Evolutionary conservation across 2,888 invertebrate genomes (phyloP).

Genomic region (Anticlea derivata): DNA sequence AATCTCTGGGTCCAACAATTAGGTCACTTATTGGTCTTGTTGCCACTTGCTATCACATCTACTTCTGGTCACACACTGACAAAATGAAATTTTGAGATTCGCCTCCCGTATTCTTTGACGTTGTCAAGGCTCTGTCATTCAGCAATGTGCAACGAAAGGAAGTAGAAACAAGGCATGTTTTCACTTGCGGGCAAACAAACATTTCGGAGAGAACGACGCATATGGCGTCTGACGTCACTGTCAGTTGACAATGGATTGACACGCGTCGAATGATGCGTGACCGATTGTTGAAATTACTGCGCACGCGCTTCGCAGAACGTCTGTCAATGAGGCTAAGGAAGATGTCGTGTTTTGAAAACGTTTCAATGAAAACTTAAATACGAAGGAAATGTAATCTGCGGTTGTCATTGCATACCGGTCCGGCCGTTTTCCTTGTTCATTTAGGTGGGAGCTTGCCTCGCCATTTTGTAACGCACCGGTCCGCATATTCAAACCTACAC

Average conservation of each 20-base stretch:
- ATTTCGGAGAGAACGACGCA: slow-evolving; percentile 58
- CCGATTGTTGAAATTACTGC: slow-evolving; percentile 44
- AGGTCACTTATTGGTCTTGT: slow-evolving; percentile 15
- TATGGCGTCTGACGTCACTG: slow-evolving; percentile 49
- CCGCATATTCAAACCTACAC: not conserved
- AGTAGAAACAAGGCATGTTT: slow-evolving; percentile 40
- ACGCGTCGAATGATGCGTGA: slow-evolving; percentile 38
- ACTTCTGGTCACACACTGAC: slow-evolving; percentile 9
- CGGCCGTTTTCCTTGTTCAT: slow-evolving; percentile 19
- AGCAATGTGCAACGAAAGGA: slow-evolving; percentile 20
- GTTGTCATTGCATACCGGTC: slow-evolving; percentile 27
- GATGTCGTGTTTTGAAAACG: slow-evolving; percentile 68
- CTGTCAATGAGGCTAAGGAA: slow-evolving; percentile 54
- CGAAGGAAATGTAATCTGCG: slow-evolving; percentile 26
- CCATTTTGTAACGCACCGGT: slow-evolving; percentile 4
- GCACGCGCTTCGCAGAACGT: slow-evolving; percentile 75
- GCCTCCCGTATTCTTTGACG: slow-evolving; percentile 13
- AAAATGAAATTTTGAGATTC: slow-evolving; percentile 2
- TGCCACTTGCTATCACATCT: slow-evolving; percentile 11
- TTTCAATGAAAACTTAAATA: slow-evolving; percentile 46
- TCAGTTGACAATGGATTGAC: slow-evolving; percentile 45
- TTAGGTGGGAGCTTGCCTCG: slow-evolving; percentile 8
- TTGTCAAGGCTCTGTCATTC: slow-evolving; percentile 8
- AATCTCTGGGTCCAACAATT: slow-evolving; percentile 28
- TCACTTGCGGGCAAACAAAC: slow-evolving; percentile 61